A percentile compares a stretch with the other conserved stretches of the same genome.
Evolutionary conservation across 2,888 invertebrate genomes (phyloP).

Genomic region (Siphlonurus alternatus): DNA sequence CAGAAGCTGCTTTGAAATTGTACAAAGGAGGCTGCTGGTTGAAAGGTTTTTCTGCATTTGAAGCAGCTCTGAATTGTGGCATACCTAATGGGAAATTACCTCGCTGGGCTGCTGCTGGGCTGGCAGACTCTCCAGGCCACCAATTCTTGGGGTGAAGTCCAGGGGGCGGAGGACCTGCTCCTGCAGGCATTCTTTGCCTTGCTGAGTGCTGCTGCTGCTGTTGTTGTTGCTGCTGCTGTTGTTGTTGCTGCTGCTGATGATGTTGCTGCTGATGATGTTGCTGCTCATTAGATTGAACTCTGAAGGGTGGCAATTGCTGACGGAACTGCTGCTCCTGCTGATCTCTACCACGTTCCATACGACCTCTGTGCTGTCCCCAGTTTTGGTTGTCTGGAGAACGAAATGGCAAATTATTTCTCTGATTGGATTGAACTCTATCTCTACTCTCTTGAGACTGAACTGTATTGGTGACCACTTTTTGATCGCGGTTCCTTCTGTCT

Average conservation of each 20-base stretch:
- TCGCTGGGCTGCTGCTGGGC: background rate
- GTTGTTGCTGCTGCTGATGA: conserved; percentile 5
- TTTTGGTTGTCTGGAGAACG: background rate
- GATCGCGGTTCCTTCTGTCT: background rate
- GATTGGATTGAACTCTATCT: too few species aligned
- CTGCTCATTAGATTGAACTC: background rate
- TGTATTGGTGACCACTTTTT: background rate
- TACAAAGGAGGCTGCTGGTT: too few species aligned
- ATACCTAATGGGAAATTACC: background rate
- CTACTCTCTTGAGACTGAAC: too few species aligned
- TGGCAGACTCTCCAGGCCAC: background rate
- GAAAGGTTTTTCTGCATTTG: too few species aligned
- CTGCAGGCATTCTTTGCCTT: background rate
- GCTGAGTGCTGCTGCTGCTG: background rate
- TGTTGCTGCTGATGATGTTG: background rate
- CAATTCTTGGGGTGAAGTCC: background rate
- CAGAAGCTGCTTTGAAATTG: too few species aligned
- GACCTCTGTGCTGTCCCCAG: too few species aligned
- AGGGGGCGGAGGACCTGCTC: background rate
- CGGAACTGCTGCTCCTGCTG: too few species aligned
- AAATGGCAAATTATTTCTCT: background rate
- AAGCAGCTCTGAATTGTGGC: too few species aligned
- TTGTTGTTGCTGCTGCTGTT: background rate
- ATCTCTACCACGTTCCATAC: too few species aligned
- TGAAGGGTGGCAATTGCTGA: background rate